Base-by-base conservation (phyloP, 1,140 invertebrate genomes). In the Drosophila subpulchrella region DNA sequence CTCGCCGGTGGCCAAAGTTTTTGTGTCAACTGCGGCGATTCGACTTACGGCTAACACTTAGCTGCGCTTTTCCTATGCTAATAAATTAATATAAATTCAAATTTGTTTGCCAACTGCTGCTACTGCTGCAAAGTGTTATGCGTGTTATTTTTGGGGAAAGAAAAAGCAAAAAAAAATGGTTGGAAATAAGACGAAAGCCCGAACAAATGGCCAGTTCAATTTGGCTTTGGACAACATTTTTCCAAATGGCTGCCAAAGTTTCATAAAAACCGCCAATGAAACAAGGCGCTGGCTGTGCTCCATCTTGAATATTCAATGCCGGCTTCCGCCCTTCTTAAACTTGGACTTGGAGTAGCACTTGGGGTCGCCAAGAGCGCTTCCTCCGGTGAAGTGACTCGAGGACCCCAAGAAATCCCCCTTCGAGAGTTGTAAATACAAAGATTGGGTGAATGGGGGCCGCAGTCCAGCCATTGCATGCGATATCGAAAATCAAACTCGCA, bases 81-180 rank as follows among this genome's bases (percentile, higher is more conserved):
- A 89, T 89, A 89, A 89, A 89, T 89, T 89, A 89, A 89, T 89
- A 89, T 89, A 89, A 89, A 89, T 89, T 89, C 84, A 88, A 88
- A 88, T 88, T 88, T 88, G 84, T 88, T 89, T 84, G 84, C 84
- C 84, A 88, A 88, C 84, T 88, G 82, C 74, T 57, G 84, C 83
- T 88, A 78, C 75, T 53, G 30, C 57, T 56, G 75, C 80, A 88
- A 89, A 88, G 84, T 88, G 83, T 88, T 89, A 84, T 88, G 77
- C 78, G 53, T 80, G 84, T 78, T 80, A 75, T 27, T 27, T 27
- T 27, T 27, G 5, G 63, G 62, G 59, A 65, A 56, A 51, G 48
- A 60, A 59, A 75, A 32, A 24, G 12, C 44, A 51, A 57, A 38
- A n/a, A 41, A 34, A 27, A 38, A 3, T 17, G n/a, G 13, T 53